Percentiles rank a stretch among this genome's conserved stretches.
phyloP scores from a whole-genome alignment of 2,888 invertebrate species.

The Ernsta delagoae region DNA sequence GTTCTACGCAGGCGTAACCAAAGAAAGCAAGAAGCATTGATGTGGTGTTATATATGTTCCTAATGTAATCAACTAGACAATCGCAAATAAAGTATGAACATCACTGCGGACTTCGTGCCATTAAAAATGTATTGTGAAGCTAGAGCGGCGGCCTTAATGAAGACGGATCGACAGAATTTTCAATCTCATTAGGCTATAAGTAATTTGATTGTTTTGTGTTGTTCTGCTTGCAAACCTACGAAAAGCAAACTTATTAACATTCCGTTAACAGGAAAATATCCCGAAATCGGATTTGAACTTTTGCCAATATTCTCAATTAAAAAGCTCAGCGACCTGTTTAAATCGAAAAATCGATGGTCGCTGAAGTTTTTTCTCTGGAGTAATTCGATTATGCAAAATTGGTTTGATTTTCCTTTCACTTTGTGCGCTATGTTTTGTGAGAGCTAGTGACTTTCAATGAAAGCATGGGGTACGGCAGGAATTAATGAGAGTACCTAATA shows the following conservation, averaged over 20 bases:
- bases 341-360: constrained; percentile 19
- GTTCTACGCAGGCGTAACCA: too few relatives aligned
- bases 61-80: too few relatives aligned
- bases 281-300: constrained; percentile 15
- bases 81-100: not conserved
- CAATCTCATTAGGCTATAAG: constrained; percentile 51
- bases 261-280: constrained; percentile 21
- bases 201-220: constrained; percentile 50
- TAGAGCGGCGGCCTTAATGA: constrained; percentile 48
- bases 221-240: constrained; percentile 5
- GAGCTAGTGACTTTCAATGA: too few relatives aligned
- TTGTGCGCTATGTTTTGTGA: not conserved
- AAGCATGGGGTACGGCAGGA: too few relatives aligned
- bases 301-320: constrained; percentile 29
- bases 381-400: constrained; percentile 29
- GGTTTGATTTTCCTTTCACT: constrained; percentile 4
- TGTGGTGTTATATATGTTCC: too few relatives aligned
- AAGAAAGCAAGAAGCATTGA: too few relatives aligned
- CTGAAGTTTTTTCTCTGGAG: constrained; percentile 20
- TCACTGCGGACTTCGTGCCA: constrained; percentile 23
- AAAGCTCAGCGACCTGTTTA: constrained; percentile 12
- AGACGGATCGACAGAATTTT: constrained; percentile 56
- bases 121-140: constrained; percentile 45
- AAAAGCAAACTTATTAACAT: constrained; percentile 14
- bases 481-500: too few relatives aligned